Base-by-base conservation (phyloP, 2,113 vertebrate species). In the Aspidoscelis tigris region DNA sequence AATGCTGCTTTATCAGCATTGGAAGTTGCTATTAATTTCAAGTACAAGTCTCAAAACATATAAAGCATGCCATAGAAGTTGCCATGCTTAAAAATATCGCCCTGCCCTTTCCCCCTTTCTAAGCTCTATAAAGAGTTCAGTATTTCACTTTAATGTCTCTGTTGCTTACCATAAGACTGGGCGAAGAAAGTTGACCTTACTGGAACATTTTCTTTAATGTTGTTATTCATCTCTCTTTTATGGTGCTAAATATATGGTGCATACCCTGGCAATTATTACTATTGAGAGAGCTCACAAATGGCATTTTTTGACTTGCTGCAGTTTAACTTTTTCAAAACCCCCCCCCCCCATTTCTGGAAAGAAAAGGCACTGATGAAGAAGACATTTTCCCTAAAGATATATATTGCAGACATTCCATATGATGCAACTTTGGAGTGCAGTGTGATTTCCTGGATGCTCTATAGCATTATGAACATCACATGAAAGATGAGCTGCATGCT, bases 71-170 rank as follows among this genome's bases (percentile, higher is more conserved):
- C 64, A 70, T 55, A 64, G 86, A 86, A 53, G 14, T 80, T 86
- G n/a, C 75, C 4, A 0, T 71, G 3, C 18, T 79, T 84, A 87
- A 80, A 72, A 92, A 87, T 82, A 72, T 77, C 50, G 16, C 87
- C 9, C 24, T 47, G 77, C 26, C 79, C 86, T 2, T 50, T 24
- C 43, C 6, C 2, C 9, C n/a, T 20, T 21, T 11, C 2, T 76
- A 66, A 47, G 11, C 21, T 78, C 66, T 76, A 78, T 79, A 84
- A 87, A 82, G 33, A 82, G 2, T 75, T 86, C 85, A 80, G 39
- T 85, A 78, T 89, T 93, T 91, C 75, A 93, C 90, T 87, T 94
- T 88, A 93, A 90, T 76, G 10, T 78, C 80, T 55, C 3, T 2
- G 33, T 74, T 90, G 64, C 85, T 88, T 92, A 87, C 55, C 65